Conservation (phyloP, 2,113 vertebrate genomes). For the Semnornis frantzii region DNA sequence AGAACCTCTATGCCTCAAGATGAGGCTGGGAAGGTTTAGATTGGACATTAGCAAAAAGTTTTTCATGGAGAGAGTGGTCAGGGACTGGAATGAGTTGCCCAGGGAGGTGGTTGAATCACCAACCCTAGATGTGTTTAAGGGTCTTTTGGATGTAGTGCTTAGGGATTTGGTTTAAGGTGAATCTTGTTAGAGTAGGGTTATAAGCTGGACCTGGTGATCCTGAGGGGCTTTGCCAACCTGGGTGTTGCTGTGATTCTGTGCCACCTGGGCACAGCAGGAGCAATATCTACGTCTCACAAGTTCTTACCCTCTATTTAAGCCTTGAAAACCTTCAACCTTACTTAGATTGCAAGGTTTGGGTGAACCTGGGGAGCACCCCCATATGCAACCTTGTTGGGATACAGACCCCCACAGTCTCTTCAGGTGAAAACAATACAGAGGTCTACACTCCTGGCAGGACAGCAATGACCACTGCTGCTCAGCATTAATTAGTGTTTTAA, state of each 20-base stretch:
- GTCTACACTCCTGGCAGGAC: not conserved
- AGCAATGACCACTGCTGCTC: not conserved
- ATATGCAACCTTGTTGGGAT: not conserved
- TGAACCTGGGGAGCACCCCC: not conserved
- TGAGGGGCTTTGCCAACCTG: too few relatives aligned
- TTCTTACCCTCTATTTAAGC: not conserved
- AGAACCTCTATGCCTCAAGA: not conserved
- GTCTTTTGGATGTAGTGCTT: too few relatives aligned
- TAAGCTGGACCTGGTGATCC: too few relatives aligned
- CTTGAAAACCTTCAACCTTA: not conserved
- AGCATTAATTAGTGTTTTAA: not conserved
- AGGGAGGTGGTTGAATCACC: too few relatives aligned
- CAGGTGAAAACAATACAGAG: not conserved
- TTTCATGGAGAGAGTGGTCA: too few relatives aligned
- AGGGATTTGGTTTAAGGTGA: too few relatives aligned
- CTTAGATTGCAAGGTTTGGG: not conserved
- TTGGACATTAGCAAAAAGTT: too few relatives aligned
- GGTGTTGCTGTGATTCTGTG: too few relatives aligned
- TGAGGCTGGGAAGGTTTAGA: too few relatives aligned
- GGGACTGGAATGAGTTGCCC: too few relatives aligned
- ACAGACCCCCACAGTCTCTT: not conserved
- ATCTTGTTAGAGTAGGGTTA: too few relatives aligned
- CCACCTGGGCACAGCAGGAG: not conserved
- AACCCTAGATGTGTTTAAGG: too few relatives aligned
- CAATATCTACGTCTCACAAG: not conserved